Evolutionary conservation across 2,113 vertebrate genomes (phyloP).

Genomic region (Spizaetus ornatus): DNA sequence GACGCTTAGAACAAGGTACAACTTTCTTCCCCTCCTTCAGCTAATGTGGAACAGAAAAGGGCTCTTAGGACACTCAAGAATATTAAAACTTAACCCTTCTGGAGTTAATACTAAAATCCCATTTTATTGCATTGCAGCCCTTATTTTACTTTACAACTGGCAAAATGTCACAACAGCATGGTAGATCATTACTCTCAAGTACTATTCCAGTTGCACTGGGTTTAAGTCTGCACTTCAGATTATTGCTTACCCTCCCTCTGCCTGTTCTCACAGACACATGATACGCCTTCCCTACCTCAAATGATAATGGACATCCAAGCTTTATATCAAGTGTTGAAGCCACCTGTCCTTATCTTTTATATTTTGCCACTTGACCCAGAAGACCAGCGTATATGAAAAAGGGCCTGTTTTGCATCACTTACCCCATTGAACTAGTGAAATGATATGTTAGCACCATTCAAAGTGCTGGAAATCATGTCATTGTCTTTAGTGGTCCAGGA

Average conservation of each 20-base stretch:
- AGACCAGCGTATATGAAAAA: neutral
- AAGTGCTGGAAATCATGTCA: neutral
- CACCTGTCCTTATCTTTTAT: neutral
- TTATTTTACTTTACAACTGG: neutral
- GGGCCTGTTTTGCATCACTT: neutral
- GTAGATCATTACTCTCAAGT: neutral
- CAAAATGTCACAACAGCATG: neutral
- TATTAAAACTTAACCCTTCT: neutral
- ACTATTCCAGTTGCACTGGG: neutral
- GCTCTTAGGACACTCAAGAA: neutral
- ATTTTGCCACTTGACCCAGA: neutral
- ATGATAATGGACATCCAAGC: neutral
- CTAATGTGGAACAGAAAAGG: neutral
- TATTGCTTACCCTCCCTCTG: neutral
- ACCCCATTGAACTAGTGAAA: neutral
- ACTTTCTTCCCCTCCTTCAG: neutral
- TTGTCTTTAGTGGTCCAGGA: neutral
- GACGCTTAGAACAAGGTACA: neutral
- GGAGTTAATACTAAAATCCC: neutral
- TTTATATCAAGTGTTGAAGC: neutral
- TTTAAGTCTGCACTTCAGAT: neutral
- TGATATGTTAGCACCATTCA: neutral
- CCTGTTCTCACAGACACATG: neutral
- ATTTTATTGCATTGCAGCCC: neutral
- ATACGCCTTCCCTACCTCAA: neutral